Evolutionary conservation across 2,113 vertebrate genomes (phyloP).

Genomic region (Nothoprocta perdicaria): DNA sequence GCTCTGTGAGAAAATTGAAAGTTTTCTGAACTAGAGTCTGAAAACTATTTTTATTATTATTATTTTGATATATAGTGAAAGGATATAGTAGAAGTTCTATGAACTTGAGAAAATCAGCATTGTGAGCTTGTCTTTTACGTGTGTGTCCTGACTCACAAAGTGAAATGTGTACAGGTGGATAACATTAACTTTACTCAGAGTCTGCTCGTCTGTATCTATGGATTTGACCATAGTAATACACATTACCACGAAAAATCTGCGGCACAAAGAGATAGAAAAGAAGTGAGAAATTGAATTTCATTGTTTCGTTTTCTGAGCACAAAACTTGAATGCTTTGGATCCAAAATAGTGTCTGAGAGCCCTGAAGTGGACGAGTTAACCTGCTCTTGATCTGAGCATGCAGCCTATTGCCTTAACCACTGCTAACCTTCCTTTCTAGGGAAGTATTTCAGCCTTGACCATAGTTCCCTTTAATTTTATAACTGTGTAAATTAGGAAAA

Average conservation of each 20-base stretch:
- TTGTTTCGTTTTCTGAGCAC: background rate
- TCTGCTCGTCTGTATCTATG: background rate
- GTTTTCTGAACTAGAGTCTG: too few relatives aligned
- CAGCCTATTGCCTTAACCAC: background rate
- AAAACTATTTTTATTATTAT: background rate
- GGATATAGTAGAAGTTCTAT: background rate
- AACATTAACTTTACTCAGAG: background rate
- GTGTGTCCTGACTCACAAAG: accelerated
- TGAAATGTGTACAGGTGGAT: background rate
- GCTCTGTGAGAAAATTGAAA: background rate
- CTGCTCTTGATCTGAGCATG: background rate
- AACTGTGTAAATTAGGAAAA: background rate
- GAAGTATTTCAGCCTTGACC: background rate
- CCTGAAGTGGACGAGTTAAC: background rate
- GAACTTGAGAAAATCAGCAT: background rate
- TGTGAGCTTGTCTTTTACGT: background rate
- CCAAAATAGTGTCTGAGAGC: background rate
- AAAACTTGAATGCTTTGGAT: background rate
- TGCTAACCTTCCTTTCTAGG: background rate
- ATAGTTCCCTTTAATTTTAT: background rate
- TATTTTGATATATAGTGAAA: background rate
- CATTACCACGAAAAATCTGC: background rate
- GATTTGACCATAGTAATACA: background rate
- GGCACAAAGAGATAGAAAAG: background rate
- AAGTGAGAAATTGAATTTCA: background rate